Percentiles rank a stretch among this genome's conserved stretches.
phyloP scores from a whole-genome alignment of 1,140 invertebrate genomes.

The Euschistus heros region DNA sequence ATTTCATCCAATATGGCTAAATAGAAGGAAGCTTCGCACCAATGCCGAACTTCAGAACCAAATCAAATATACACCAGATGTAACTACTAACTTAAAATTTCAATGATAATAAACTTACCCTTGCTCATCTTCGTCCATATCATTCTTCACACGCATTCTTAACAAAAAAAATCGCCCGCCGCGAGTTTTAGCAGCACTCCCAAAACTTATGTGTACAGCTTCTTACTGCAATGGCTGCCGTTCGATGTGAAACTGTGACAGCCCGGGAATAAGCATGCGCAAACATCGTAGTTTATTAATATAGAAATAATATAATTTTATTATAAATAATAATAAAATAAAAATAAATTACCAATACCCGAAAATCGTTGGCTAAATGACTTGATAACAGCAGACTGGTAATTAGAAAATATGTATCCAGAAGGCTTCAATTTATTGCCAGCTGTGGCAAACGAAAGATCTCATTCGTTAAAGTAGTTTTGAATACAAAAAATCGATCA shows the following conservation, averaged over 20 bases:
- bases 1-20: constrained; percentile 17
- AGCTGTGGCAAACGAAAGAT: too few species aligned
- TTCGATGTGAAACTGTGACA: constrained; percentile 19
- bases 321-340: not conserved
- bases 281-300: not conserved
- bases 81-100: too few species aligned
- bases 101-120: constrained; percentile 33
- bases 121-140: constrained; percentile 46
- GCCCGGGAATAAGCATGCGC: constrained; percentile 16
- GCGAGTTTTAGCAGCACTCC: constrained; percentile 6
- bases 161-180: not conserved
- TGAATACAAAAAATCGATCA: too few species aligned
- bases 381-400: too few species aligned
- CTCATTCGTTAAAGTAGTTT: too few species aligned
- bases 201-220: constrained; percentile 15
- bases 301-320: not conserved
- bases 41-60: too few species aligned
- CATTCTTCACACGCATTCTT: constrained; percentile 43
- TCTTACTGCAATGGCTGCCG: constrained; percentile 16
- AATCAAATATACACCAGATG: too few species aligned
- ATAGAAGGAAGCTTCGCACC: constrained; percentile 3
- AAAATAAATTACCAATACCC: not conserved
- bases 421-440: too few species aligned
- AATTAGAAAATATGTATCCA: too few species aligned
- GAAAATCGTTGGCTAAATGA: too few species aligned